phyloP scores from a whole-genome alignment of 2,888 invertebrate species.

The Euphydryas editha region DNA sequence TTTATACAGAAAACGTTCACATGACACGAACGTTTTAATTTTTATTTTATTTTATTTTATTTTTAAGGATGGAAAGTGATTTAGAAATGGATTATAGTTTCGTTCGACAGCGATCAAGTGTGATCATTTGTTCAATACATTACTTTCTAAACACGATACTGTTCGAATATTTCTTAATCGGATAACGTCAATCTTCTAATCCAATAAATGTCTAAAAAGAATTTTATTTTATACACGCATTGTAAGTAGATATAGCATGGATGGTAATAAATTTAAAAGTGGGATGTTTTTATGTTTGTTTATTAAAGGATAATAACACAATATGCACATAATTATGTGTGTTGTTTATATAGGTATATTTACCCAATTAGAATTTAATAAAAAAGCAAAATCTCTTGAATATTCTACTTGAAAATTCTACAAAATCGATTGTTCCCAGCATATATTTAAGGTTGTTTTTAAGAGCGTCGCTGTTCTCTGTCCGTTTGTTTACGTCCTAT shows the following conservation, averaged over 20 bases:
- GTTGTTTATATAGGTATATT: too few relatives aligned
- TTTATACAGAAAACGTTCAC: background rate
- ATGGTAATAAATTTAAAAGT: too few relatives aligned
- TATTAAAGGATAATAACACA: too few relatives aligned
- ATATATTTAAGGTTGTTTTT: constrained; percentile 10
- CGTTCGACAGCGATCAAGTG: background rate
- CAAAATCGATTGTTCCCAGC: background rate
- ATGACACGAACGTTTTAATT: background rate
- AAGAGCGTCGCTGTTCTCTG: constrained; percentile 34
- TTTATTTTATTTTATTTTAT: background rate
- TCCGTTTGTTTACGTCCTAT: constrained; percentile 42
- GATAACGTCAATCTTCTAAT: background rate
- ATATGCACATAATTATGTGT: too few relatives aligned
- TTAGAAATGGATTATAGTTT: background rate
- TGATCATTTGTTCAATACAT: background rate
- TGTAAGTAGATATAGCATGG: too few relatives aligned
- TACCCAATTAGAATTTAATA: background rate
- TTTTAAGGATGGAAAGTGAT: constrained; percentile 5
- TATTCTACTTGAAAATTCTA: background rate
- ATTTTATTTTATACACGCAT: background rate
- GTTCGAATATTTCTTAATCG: background rate
- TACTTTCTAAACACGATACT: background rate
- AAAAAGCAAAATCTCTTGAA: background rate
- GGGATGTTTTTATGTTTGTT: too few relatives aligned
- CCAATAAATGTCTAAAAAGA: background rate